Evolutionary conservation across 1,140 invertebrate species (phyloP), one percentile per base, ranked within the genome.

Genomic region (Holcopasites calliopsidis): DNA sequence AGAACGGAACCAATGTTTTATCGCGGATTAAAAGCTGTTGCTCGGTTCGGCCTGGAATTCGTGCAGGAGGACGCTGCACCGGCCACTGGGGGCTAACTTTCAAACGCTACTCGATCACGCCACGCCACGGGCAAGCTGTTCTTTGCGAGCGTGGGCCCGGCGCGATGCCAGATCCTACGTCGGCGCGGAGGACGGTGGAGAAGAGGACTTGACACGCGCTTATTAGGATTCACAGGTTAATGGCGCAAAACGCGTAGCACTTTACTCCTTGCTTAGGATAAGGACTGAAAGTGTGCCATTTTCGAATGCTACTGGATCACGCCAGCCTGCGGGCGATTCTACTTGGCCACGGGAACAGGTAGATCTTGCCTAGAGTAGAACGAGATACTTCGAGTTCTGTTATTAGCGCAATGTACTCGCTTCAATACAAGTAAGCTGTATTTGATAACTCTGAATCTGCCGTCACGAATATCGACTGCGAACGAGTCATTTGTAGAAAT

Each of bases 1-100:
- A 85, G 70, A 76, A 50, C 52, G 60, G 57, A 86, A 89, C 85
- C 79, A 87, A 88, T 88, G 84, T 88, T 89, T 87, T 85, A 88
- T 88, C 87, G 76, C 87, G 79, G 87, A 88, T 89, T 87, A 88
- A 87, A 79, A 85, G 77, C 74, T 71, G 78, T 71, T 60, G 69
- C 28, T 42, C n/a, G n/a, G n/a, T n/a, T 57, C 23, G 1, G 33
- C n/a, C 40, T 69, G 64, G 57, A 82, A 77, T 82, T 82, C 75
- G 79, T 66, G 70, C 65, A 33, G 13, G 8, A 35, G 40, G 47
- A 66, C n/a, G 38, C 21, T 21, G 49, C 16, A 18, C 7, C 35
- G 49, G 40, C 23, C 28, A 60, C 38, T 52, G 54, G 31, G 42
- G 10, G 26, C 47, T 62, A 44, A 52, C 69, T 78, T 49, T 72